A percentile compares a stretch with the other conserved stretches of the same genome.
phyloP scores from a whole-genome alignment of 1,140 invertebrate species.

The Ceratina australensis region DNA sequence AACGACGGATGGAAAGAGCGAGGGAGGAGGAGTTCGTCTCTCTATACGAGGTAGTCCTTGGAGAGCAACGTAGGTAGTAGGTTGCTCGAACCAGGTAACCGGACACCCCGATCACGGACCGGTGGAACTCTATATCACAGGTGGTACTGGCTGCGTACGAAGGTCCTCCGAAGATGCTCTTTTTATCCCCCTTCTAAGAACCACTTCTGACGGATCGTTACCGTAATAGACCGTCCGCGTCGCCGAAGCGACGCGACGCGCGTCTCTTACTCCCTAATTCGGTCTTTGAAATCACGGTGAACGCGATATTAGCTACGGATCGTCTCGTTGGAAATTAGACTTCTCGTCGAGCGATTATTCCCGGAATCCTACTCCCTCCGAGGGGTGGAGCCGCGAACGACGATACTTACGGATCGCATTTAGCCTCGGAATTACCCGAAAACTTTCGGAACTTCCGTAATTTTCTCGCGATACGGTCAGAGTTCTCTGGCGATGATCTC shows the following conservation, averaged over 20 bases:
- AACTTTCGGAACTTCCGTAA: not conserved
- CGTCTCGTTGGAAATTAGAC: too few relatives aligned
- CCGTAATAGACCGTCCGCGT: conserved; percentile 13
- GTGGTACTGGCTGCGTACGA: conserved; percentile 67
- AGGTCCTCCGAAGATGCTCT: conserved; percentile 60
- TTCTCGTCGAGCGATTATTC: too few relatives aligned
- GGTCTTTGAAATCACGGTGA: too few relatives aligned
- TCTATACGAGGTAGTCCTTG: conserved; percentile 71
- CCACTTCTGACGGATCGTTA: conserved; percentile 29
- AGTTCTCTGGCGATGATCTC: not conserved
- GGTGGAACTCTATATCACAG: conserved; percentile 78
- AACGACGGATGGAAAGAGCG: not conserved
- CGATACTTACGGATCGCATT: too few relatives aligned
- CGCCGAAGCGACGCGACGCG: too few relatives aligned
- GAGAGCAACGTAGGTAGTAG: conserved; percentile 66
- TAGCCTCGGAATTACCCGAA: too few relatives aligned
- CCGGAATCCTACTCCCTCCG: too few relatives aligned
- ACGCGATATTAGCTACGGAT: too few relatives aligned
- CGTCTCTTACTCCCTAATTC: too few relatives aligned
- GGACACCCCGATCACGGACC: conserved; percentile 72
- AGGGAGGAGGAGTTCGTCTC: conserved; percentile 9
- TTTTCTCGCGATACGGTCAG: not conserved
- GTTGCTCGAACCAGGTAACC: conserved; percentile 72
- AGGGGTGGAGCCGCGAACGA: too few relatives aligned
- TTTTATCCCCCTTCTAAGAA: conserved; percentile 43